phyloP scores from a whole-genome alignment of 1,140 invertebrate species.

The Drosophila paulistorum region DNA sequence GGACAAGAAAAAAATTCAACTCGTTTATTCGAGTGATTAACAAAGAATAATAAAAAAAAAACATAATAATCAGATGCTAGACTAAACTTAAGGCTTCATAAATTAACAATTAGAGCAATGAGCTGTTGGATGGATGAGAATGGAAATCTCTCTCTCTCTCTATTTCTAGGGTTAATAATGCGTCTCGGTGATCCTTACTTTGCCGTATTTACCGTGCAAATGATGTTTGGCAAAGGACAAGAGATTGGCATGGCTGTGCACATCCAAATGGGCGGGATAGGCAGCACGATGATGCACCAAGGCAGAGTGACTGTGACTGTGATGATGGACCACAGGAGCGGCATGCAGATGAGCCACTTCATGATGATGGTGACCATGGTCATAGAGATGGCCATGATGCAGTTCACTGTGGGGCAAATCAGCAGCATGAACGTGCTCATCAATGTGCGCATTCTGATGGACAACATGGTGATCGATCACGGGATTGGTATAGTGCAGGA shows the following conservation, averaged over 20 bases:
- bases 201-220: slow-evolving; percentile 76
- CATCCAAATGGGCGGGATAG: slow-evolving; percentile 64
- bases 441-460: slow-evolving; percentile 54
- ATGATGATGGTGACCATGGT: slow-evolving; percentile 25
- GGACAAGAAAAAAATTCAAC: neutral
- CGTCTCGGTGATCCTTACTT: slow-evolving; percentile 76
- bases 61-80: slow-evolving; percentile 34
- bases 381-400: slow-evolving; percentile 40
- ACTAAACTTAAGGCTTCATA: slow-evolving; percentile 60
- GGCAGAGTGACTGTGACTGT: slow-evolving; percentile 11
- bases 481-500: slow-evolving; percentile 69
- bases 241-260: slow-evolving; percentile 66
- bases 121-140: slow-evolving; percentile 23
- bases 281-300: slow-evolving; percentile 32
- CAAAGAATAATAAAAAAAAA: slow-evolving; percentile 22
- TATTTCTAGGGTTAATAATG: slow-evolving; percentile 66
- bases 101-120: slow-evolving; percentile 57
- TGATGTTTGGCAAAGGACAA: slow-evolving; percentile 78
- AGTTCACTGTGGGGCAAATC: slow-evolving; percentile 48
- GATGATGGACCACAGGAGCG: slow-evolving; percentile 53
- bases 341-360: slow-evolving; percentile 55
- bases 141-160: slow-evolving; percentile 46
- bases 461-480: slow-evolving; percentile 72
- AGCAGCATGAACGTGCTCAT: slow-evolving; percentile 52
- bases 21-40: slow-evolving; percentile 7